Evolutionary conservation across 1,140 invertebrate species (phyloP).

Genomic region (Hylaeus anthracinus): DNA sequence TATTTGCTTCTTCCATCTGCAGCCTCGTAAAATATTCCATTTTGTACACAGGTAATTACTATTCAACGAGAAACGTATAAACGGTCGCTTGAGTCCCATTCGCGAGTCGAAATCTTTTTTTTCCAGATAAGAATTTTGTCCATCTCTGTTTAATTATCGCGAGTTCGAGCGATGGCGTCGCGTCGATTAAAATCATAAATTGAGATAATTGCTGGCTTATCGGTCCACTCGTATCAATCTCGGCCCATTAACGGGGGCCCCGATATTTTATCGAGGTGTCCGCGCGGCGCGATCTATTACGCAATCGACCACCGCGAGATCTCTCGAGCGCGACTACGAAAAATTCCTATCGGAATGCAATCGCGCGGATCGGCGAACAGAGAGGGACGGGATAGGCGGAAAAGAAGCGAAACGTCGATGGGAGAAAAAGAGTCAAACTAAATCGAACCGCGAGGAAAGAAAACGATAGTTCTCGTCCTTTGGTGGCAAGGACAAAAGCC

Average conservation of each 20-base stretch:
- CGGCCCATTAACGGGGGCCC: background rate
- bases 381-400: background rate
- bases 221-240: slow-evolving; percentile 8
- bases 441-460: background rate
- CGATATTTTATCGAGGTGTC: slow-evolving; percentile 31
- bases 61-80: too few relatives aligned
- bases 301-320: slow-evolving; percentile 14
- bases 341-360: slow-evolving; percentile 5
- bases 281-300: slow-evolving; percentile 24
- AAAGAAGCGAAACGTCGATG: background rate
- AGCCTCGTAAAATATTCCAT: too few relatives aligned
- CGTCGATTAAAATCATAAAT: slow-evolving; percentile 14
- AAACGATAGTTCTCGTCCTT: slow-evolving; percentile 21
- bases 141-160: background rate
- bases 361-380: slow-evolving; percentile 5
- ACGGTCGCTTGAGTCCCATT: too few relatives aligned
- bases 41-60: too few relatives aligned
- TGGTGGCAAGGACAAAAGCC: slow-evolving; percentile 24
- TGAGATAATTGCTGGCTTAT: background rate
- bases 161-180: too few relatives aligned
- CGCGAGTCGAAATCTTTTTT: too few relatives aligned
- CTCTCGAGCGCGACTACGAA: slow-evolving; percentile 15
- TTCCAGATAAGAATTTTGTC: background rate
- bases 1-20: too few relatives aligned
- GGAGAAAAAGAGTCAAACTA: background rate